phyloP scores from a whole-genome alignment of 2,113 vertebrate genomes.

The Azemiops feae region DNA sequence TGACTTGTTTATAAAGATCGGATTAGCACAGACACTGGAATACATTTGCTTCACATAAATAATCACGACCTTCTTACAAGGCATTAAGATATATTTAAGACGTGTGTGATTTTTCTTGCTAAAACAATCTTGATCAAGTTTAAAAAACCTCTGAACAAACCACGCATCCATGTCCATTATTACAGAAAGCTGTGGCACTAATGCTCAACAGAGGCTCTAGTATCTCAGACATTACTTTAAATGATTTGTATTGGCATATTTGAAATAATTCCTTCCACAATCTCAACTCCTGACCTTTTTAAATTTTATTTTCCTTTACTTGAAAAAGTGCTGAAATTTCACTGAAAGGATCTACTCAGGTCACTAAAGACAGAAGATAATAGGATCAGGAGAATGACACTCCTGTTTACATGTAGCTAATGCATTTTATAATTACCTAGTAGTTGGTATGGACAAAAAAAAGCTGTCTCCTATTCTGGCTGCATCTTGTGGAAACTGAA shows the following conservation, averaged over 20 bases:
- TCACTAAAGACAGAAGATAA: background rate
- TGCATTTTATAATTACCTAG: background rate
- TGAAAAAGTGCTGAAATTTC: background rate
- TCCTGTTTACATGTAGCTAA: background rate
- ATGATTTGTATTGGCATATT: background rate
- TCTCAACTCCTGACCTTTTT: background rate
- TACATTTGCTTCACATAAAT: background rate
- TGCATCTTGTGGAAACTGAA: background rate
- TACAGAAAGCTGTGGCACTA: background rate
- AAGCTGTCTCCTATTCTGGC: background rate
- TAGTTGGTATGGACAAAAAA: background rate
- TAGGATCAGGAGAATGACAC: background rate
- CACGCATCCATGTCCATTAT: background rate
- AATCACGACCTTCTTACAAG: background rate
- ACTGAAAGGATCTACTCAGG: background rate
- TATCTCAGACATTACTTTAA: background rate
- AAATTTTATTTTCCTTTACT: background rate
- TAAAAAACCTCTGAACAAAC: background rate
- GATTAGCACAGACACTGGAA: background rate
- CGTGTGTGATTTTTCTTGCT: background rate
- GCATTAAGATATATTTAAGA: background rate
- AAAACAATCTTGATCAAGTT: background rate
- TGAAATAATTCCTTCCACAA: no score
- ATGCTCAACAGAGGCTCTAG: background rate
- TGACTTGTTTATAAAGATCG: background rate